These are phyloP conservation scores for Clarias gariepinus DNA, from an alignment of 2,113 vertebrate species.

Conservation along the genomic window DNA sequence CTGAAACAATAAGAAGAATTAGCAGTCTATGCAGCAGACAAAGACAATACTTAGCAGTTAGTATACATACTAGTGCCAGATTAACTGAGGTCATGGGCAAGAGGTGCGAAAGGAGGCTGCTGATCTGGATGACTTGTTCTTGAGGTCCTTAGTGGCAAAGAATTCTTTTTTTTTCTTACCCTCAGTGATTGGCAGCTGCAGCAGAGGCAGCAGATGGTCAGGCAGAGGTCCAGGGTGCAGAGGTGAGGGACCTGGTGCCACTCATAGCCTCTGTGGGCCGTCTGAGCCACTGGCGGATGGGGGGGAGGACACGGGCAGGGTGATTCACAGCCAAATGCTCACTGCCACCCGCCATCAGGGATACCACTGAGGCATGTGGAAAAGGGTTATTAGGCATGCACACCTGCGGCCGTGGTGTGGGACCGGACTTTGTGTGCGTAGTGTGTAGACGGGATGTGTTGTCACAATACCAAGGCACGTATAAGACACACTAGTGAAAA, in stretches of 20 bases:
- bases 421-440: background rate
- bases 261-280: conserved; percentile 64
- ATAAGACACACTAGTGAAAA: conserved; percentile 9
- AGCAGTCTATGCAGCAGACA: conserved; percentile 21
- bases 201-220: conserved; percentile 69
- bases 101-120: conserved; percentile 12
- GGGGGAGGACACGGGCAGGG: conserved; percentile 31
- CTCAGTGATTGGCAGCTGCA: conserved; percentile 70
- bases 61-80: conserved; percentile 8
- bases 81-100: background rate
- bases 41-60: conserved; percentile 26
- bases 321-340: conserved; percentile 56
- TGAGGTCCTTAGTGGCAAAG: background rate
- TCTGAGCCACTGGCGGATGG: conserved; percentile 62
- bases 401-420: conserved; percentile 64
- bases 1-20: conserved; percentile 15
- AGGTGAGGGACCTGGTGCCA: conserved; percentile 65
- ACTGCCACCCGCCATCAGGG: conserved; percentile 49
- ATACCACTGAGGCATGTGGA: conserved; percentile 63
- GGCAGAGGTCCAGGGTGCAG: conserved; percentile 59
- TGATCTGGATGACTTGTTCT: background rate
- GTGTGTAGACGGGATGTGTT: background rate
- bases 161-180: conserved; percentile 11
- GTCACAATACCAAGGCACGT: background rate
- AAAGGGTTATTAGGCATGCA: conserved; percentile 56